A percentile compares a stretch with the other conserved stretches of the same genome.
These are phyloP conservation scores for Pachliopta kotzebuea DNA, from an alignment of 2,888 invertebrate genomes.

Conservation along the genomic window DNA sequence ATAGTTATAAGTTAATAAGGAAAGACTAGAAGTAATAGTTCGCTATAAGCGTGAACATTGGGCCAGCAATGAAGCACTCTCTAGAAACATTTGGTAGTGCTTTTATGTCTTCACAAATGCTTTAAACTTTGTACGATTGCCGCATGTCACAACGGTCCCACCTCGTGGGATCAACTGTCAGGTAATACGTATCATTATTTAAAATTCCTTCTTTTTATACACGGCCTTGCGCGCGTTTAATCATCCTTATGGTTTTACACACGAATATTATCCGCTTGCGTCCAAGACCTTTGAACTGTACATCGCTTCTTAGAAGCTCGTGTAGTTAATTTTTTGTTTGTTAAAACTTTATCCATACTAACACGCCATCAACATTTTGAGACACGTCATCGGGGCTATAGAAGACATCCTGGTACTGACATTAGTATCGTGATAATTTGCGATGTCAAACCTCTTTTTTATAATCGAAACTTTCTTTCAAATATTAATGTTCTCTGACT, in stretches of 20 bases:
- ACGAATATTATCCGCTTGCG: conserved; percentile 9
- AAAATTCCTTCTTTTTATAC: conserved; percentile 38
- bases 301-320: background rate
- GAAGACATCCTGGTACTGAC: background rate
- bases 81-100: conserved; percentile 65
- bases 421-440: background rate
- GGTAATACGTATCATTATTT: conserved; percentile 33
- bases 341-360: background rate
- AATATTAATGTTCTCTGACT: too few species aligned
- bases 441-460: too few species aligned
- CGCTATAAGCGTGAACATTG: conserved; percentile 35
- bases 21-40: background rate
- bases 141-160: conserved; percentile 50
- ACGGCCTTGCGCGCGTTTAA: conserved; percentile 32
- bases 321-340: background rate
- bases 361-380: background rate
- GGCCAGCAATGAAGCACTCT: conserved; percentile 39
- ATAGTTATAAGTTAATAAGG: too few species aligned
- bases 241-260: conserved; percentile 41
- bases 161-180: conserved; percentile 52
- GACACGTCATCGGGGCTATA: background rate
- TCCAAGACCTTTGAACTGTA: background rate
- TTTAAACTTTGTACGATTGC: conserved; percentile 61
- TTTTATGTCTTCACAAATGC: conserved; percentile 72
- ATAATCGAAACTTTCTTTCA: too few species aligned